A percentile compares a stretch with the other conserved stretches of the same genome.
phyloP scores from a whole-genome alignment of 2,113 vertebrate genomes.

The Microcebus jonahi region DNA sequence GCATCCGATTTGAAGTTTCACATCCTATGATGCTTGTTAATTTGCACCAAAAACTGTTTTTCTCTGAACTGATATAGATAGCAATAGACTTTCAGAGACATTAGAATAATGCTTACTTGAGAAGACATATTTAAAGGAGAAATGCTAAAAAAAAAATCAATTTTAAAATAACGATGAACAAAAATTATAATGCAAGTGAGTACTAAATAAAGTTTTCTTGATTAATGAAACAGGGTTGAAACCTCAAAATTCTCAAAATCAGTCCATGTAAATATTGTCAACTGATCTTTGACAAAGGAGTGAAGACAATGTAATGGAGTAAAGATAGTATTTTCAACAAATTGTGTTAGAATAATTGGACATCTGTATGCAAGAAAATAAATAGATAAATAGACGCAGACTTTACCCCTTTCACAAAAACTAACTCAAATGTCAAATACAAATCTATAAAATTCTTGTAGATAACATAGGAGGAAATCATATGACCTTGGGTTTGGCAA shows the following conservation, averaged over 20 bases:
- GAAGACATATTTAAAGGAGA: not conserved
- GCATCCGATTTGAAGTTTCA: not conserved
- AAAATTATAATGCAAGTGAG: not conserved
- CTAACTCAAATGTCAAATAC: not conserved
- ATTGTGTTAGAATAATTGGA: not conserved
- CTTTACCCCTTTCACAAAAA: not conserved
- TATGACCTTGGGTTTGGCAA: not conserved
- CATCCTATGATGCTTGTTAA: fast-evolving
- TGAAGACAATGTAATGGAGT: not conserved
- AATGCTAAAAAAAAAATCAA: not conserved
- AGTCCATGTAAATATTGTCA: not conserved
- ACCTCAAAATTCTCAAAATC: fast-evolving
- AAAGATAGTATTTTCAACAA: not conserved
- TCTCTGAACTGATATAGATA: not conserved
- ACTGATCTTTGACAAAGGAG: not conserved
- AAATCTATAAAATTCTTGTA: not conserved
- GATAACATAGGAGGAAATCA: not conserved
- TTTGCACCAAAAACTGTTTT: fast-evolving
- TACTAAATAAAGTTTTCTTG: not conserved
- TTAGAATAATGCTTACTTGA: fast-evolving
- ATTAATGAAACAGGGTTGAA: not conserved
- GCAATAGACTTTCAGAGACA: not conserved
- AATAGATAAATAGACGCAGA: not conserved
- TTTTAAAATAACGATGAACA: not conserved
- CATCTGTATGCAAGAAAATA: not conserved